Evolutionary conservation across 1,140 invertebrate genomes (phyloP).

Genomic region (Eupeodes corollae): DNA sequence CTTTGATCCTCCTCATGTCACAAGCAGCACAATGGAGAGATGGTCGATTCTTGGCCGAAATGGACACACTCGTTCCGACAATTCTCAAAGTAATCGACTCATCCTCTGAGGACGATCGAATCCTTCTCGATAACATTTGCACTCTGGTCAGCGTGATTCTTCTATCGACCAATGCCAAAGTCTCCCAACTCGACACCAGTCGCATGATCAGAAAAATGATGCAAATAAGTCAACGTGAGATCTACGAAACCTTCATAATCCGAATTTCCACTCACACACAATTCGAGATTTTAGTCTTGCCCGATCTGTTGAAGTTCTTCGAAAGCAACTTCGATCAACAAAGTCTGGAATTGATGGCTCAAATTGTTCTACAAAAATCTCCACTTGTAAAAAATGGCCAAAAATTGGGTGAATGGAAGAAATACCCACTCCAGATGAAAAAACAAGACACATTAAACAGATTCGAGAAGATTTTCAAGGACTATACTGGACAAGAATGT

Average conservation of each 20-base stretch:
- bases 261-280: constrained; percentile 51
- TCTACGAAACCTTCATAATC: constrained; percentile 51
- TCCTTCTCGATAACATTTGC: neutral
- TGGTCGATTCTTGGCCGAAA: constrained; percentile 50
- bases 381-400: constrained; percentile 48
- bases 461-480: constrained; percentile 11
- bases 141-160: constrained; percentile 18
- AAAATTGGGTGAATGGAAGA: constrained; percentile 49
- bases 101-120: neutral
- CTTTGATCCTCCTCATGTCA: constrained; percentile 41
- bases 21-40: constrained; percentile 48
- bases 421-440: constrained; percentile 50
- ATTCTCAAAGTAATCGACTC: constrained; percentile 45
- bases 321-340: constrained; percentile 43
- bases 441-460: constrained; percentile 11
- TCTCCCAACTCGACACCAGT: constrained; percentile 58
- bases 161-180: constrained; percentile 37
- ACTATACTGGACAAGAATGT: constrained; percentile 4
- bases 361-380: constrained; percentile 55
- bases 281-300: constrained; percentile 63
- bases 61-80: constrained; percentile 40
- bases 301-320: constrained; percentile 51
- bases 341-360: constrained; percentile 49
- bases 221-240: constrained; percentile 40
- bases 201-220: constrained; percentile 51